These are phyloP conservation scores for Ascidia mentula DNA, from an alignment of 23 tunicate species.

Conservation along the genomic window DNA sequence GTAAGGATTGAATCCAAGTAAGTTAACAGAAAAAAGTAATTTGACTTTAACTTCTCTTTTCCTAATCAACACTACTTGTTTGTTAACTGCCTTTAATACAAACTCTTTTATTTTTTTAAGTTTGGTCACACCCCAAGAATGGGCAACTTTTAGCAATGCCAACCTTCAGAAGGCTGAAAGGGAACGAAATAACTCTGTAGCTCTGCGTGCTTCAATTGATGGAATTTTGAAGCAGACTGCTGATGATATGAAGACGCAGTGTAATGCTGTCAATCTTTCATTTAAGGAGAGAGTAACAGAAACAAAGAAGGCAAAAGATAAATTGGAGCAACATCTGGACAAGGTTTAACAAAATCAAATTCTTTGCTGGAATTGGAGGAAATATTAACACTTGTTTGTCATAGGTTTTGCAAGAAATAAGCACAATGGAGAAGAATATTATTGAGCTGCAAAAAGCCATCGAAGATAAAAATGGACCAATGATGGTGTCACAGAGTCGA, in stretches of 20 bases:
- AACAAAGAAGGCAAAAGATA: conserved; percentile 73
- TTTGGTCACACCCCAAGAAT: conserved; percentile 81
- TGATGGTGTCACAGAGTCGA: conserved; percentile 95
- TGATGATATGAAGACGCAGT: conserved; percentile 86
- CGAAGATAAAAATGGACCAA: conserved; percentile 82
- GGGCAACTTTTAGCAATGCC: conserved; percentile 85
- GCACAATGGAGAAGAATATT: conserved; percentile 88
- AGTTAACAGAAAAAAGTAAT: not conserved
- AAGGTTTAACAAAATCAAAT: conserved; percentile 34
- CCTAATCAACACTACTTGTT: too few relatives aligned
- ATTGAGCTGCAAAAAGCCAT: conserved; percentile 81
- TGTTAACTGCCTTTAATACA: not conserved
- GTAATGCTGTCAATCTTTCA: conserved; percentile 73
- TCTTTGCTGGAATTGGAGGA: not conserved
- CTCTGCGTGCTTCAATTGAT: conserved; percentile 72
- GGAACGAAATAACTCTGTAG: conserved; percentile 74
- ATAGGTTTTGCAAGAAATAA: conserved; percentile 74
- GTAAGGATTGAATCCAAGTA: conserved; percentile 82
- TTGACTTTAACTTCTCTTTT: too few relatives aligned
- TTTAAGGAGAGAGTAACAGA: conserved; percentile 79
- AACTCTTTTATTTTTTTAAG: conserved; percentile 15
- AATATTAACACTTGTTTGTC: not conserved
- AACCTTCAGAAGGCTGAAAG: conserved; percentile 84
- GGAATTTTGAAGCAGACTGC: conserved; percentile 66
- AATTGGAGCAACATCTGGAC: conserved; percentile 86